Percentiles rank a stretch among this genome's conserved stretches.
Conservation (phyloP, 2,113 vertebrate genomes). For the Tragelaphus imberbis region DNA sequence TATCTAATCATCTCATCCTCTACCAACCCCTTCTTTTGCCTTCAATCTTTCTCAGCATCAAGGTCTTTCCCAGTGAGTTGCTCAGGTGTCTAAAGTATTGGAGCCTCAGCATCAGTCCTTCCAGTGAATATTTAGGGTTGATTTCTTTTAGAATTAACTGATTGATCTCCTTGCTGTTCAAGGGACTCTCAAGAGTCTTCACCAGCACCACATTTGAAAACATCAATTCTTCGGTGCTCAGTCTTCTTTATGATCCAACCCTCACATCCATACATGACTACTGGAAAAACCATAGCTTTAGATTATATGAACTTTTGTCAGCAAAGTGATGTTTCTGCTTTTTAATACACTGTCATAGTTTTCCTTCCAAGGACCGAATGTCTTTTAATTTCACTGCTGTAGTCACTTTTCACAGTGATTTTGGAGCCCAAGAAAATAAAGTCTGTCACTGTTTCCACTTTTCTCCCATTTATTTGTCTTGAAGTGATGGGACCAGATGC, state of each 20-base stretch:
- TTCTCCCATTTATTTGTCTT: not conserved
- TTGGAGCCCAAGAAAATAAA: not conserved
- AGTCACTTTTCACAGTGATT: not conserved
- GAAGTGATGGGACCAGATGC: not conserved
- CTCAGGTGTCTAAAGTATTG: not conserved
- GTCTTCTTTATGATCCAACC: not conserved
- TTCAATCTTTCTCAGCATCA: not conserved
- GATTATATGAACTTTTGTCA: not conserved
- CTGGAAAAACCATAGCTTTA: not conserved
- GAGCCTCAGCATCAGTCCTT: not conserved
- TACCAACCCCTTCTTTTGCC: not conserved
- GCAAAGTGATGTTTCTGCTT: not conserved
- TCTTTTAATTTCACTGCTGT: not conserved
- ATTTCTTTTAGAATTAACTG: not conserved
- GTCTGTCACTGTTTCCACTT: not conserved
- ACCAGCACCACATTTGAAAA: not conserved
- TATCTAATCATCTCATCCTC: not conserved
- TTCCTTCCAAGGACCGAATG: not conserved
- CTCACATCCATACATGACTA: not conserved
- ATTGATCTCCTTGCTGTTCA: not conserved
- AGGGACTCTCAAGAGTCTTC: not conserved
- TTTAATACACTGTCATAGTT: not conserved
- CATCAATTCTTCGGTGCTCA: not conserved
- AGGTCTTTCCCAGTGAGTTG: not conserved
- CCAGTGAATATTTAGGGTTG: not conserved